Evolutionary conservation across 2,888 invertebrate species (phyloP), one percentile per base, ranked within the genome.

Genomic region (Apeira syringaria): DNA sequence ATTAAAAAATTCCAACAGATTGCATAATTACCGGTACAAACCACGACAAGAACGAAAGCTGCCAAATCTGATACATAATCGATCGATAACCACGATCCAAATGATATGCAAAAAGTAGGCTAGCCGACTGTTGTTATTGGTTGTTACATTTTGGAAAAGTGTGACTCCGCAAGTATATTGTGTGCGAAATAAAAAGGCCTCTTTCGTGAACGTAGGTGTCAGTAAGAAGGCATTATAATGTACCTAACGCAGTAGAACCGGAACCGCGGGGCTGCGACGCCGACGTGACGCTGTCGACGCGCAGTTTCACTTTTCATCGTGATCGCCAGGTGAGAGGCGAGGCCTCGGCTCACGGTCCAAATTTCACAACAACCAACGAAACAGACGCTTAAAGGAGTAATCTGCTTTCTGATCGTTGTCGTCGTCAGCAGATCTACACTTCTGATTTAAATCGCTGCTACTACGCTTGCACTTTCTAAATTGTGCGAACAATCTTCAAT

Each of bases 271-370:
- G 68, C 61, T 66, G 62, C 73, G 73, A 15, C n/a, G n/a, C n/a
- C n/a, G n/a, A 80, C 82, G 82, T 81, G 81, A 80, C 79, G 81
- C 63, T 72, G 77, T 70, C 70, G 75, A 70, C 76, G 67, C 76
- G 75, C 68, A 72, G 86, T 89, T 89, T 89, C 88, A 87, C 88
- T 89, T 89, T 89, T 80, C 85, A 84, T 86, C 82, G 74, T 79
- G 76, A 74, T 70, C 76, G 69, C 72, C 51, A 53, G 51, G 88
- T 85, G 85, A 88, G 88, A 88, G 88, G 88, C 78, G 65, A 80
- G 78, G 73, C 82, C 85, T 81, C 80, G 70, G 66, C 71, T 68
- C 70, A 70, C 72, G 74, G 73, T 79, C 83, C 76, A 77, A 81
- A 86, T 88, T 88, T 89, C 88, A 80, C 86, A 88, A 87, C 70